Base-by-base conservation (phyloP, 2,113 vertebrate genomes). In the Saimiri boliviensis region DNA sequence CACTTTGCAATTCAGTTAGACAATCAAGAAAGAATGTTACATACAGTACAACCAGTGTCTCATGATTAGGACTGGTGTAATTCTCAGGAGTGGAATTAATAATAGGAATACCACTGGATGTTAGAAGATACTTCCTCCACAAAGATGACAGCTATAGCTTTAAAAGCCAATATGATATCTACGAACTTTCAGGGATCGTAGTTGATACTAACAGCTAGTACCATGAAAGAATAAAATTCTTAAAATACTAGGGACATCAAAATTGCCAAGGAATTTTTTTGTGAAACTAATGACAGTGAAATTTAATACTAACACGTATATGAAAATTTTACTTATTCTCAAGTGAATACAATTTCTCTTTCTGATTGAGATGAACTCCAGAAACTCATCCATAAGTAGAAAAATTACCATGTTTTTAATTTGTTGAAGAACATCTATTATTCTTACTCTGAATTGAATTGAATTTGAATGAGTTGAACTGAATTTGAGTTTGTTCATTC, bases 401-500 rank as follows among this genome's bases (percentile, higher is more conserved):
- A 94, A 95, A 94, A 87, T 25, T 40, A 85, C 0, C 14, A 85
- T 35, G 47, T 47, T 93, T 90, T 95, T 76, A 92, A 86, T 80
- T 94, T 93, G 27, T 83, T 81, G 60, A 96, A 84, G 45, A 68
- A 54, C 0, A 81, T 73, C 40, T 85, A 56, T 92, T 91, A 52
- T 63, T 32, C 27, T 88, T 85, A 77, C 27, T 86, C 23, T 73
- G 52, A 94, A 77, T 94, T n/a, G n/a, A n/a, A n/a, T n/a, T n/a
- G n/a, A n/a, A 82, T 79, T 42, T 89, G 42, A 77, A 95, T 54
- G n/a, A n/a, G n/a, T n/a, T n/a, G n/a, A n/a, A n/a, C n/a, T 86
- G 23, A 84, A 93, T 94, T 80, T 87, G 37, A 95, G n/a, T 91
- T 74, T 40, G 73, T 94, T 97, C 73, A 16, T 54, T 95, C 60